Base-by-base conservation (phyloP, 2,888 invertebrate species). In the Folsomia candida region DNA sequence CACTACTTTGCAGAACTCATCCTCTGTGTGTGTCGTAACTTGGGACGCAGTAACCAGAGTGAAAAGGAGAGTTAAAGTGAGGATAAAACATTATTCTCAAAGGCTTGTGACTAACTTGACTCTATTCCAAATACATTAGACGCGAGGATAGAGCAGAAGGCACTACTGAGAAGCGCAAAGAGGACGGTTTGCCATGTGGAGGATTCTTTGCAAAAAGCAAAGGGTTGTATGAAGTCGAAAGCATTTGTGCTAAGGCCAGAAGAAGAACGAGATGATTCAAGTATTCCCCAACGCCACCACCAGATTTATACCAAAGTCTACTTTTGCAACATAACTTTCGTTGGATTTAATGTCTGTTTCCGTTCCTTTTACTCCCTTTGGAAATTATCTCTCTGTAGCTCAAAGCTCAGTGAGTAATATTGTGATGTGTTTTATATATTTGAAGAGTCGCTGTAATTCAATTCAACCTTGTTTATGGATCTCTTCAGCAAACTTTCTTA, bases 301-400 rank as follows among this genome's bases (percentile, higher is more conserved):
- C 51, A 64, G 64, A 64, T 64, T 64, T 64, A 64, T 64, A 47
- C 64, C n/a, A 51, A 9, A 22, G n/a, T 64, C 64, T 64, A 4
- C 62, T 62, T 51, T 29, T 64, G 24, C 51, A 64, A 64, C 64
- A 64, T 64, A 64, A 64, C 64, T 64, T 64, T 64, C 51, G 24
- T n/a, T 51, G 25, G 64, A 64, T 64, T 64, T 64, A 64, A 64
- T 64, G 64, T 64, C 64, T 51, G 64, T 51, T 64, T 64, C 64
- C 64, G 64, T 64, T 51, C 64, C 29, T 51, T 11, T 3, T 6
- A 51, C 14, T 14, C 14, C 29, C 47, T 47, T n/a, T n/a, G n/a
- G n/a, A n/a, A n/a, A n/a, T n/a, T n/a, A n/a, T n/a, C n/a, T n/a
- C n/a, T n/a, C n/a, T n/a, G n/a, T n/a, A n/a, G n/a, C 47, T 18